Base-by-base conservation (phyloP, 2,113 vertebrate genomes). In the Sceloporus undulatus region DNA sequence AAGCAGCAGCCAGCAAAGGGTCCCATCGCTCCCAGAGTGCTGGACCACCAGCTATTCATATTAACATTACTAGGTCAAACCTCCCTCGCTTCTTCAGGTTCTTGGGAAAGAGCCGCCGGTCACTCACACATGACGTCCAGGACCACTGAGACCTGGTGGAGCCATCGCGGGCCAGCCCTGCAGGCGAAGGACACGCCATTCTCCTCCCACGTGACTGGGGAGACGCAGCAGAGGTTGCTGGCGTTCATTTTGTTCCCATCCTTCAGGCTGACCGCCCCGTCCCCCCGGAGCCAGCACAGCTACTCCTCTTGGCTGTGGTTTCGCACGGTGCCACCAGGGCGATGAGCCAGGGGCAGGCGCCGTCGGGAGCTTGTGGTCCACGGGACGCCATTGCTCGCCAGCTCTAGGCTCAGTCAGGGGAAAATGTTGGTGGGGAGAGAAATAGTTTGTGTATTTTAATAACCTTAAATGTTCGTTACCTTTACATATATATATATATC, bases 71-170 rank as follows among this genome's bases (percentile, higher is more conserved):
- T n/a, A n/a, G n/a, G n/a, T n/a, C n/a, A n/a, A n/a, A n/a, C n/a
- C n/a, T n/a, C n/a, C n/a, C n/a, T n/a, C n/a, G n/a, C n/a, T n/a
- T n/a, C n/a, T n/a, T n/a, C n/a, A n/a, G n/a, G n/a, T n/a, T n/a
- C n/a, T n/a, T n/a, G 62, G 0, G 23, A 11, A 2, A 34, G 2
- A 16, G 42, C 1, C 38, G 27, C 62, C n/a, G 48, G 48, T 48
- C 76, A 97, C 97, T 97, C 94, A 98, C 97, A 97, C 7, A 13
- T 88, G 18, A 98, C 93, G 6, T 97, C 93, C 89, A 98, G 94
- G 74, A 40, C 62, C 89, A 97, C 96, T 0, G 97, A 95, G 79
- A 96, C 34, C 38, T 91, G 95, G 70, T 59, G 0, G 92, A 87
- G 42, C n/a, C 84, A 79, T 97, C 1, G 10, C 96, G 91, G 0